Evolutionary conservation across 2,113 vertebrate genomes (phyloP).

Genomic region (Rallus limicola): DNA sequence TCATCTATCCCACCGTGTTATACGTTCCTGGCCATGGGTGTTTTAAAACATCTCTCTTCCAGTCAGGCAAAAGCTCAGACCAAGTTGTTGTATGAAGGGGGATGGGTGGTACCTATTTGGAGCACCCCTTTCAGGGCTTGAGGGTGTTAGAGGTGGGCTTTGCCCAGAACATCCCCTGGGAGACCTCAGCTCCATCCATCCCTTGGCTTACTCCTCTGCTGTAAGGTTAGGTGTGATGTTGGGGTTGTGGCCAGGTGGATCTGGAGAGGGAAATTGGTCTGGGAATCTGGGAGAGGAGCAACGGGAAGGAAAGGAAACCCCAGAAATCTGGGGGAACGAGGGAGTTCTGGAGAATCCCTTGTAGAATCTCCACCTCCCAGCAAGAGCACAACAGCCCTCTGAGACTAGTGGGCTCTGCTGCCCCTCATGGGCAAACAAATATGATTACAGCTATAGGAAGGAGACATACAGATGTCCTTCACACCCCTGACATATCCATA

Average conservation of each 20-base stretch:
- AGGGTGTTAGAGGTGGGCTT: background rate
- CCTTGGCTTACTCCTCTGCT: background rate
- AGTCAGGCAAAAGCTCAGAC: background rate
- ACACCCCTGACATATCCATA: rapidly evolving
- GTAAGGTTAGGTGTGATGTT: background rate
- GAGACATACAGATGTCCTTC: background rate
- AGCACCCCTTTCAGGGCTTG: background rate
- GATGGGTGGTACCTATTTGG: background rate
- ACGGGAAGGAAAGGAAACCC: background rate
- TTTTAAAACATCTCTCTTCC: background rate
- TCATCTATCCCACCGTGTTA: rapidly evolving
- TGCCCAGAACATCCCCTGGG: background rate
- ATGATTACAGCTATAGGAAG: background rate
- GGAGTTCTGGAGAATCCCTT: background rate
- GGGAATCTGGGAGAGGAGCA: background rate
- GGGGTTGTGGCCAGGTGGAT: rapidly evolving
- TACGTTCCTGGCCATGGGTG: rapidly evolving
- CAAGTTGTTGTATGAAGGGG: background rate
- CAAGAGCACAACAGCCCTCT: background rate
- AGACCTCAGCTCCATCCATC: background rate
- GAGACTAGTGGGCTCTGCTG: background rate
- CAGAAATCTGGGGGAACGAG: background rate
- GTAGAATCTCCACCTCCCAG: background rate
- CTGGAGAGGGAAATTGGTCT: background rate
- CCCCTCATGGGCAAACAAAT: background rate